Evolutionary conservation across 2,797 vertebrate genomes (phyloP).

Genomic region (Scyliorhinus canicula): DNA sequence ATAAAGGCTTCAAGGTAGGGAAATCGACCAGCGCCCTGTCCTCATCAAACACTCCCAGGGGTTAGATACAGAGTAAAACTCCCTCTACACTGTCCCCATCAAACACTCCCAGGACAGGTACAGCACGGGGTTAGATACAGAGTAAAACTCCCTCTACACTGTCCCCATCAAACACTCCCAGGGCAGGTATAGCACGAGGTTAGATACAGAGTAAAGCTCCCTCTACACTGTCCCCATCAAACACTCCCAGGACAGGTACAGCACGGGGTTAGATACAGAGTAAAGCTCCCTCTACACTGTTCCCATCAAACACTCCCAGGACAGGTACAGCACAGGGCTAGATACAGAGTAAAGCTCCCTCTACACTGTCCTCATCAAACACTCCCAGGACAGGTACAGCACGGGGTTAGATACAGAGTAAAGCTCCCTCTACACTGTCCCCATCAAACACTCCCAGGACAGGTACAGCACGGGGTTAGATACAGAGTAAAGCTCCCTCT

Average conservation of each 20-base stretch:
- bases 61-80: neutral
- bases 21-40: neutral
- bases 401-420: too few species aligned
- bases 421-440: too few species aligned
- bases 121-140: neutral
- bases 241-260: neutral
- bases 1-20: neutral
- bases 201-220: too few species aligned
- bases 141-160: neutral
- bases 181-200: neutral
- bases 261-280: neutral
- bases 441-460: too few species aligned
- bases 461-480: too few species aligned
- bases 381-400: too few species aligned
- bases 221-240: too few species aligned
- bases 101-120: neutral
- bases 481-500: too few species aligned
- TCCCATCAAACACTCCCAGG: too few species aligned
- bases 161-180: neutral
- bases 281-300: neutral
- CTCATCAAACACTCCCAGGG: conserved; percentile 1
- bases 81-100: neutral
- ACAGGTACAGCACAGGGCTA: too few species aligned
- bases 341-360: neutral
- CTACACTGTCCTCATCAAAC: too few species aligned